Evolutionary conservation across 2,113 vertebrate species (phyloP), one percentile per base, ranked within the genome.

Genomic region (human): DNA sequence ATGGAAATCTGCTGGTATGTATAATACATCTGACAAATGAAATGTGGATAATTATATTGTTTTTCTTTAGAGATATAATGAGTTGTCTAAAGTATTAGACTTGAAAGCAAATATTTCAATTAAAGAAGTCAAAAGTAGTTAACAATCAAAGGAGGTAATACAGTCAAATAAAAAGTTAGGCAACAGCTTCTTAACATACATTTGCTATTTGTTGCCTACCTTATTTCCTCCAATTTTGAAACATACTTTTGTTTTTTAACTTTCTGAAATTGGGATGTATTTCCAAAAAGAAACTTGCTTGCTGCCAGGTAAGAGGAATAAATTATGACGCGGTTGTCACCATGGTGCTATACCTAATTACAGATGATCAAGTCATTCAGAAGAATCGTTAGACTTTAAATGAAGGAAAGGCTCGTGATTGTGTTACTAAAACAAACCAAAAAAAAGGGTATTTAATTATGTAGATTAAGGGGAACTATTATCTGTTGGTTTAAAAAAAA

Each of bases 41-140:
- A 80, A 90, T 89, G 78, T 96, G n/a, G 70, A 75, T 94, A 81
- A 87, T 90, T 66, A 48, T n/a, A 72, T 85, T 61, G 50, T 59
- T 80, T 92, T 93, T 88, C 75, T 90, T 72, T 64, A 66, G 40
- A 78, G 83, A 66, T 25, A 59, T 5, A 64, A 5, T 66, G 35
- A 85, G 11, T 84, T 92, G 45, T 72, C 82, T 80, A 11, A 61
- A 68, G 61, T 32, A n/a, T 91, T 93, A 72, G 52, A 72, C 79
- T 95, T 75, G 35, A 89, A 94, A 93, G 73, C 45, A 82, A 27
- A 40, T 66, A 45, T 91, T 83, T 97, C 73, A 66, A 18, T 91
- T 72, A 22, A 92, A 92, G 89, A 89, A 89, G 45, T 86, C 48
- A 76, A 18, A 87, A n/a, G 3, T 76, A 57, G 48, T 38, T 85